Evolutionary conservation across 1,140 invertebrate species (phyloP).

Genomic region (Nylanderia fulva): DNA sequence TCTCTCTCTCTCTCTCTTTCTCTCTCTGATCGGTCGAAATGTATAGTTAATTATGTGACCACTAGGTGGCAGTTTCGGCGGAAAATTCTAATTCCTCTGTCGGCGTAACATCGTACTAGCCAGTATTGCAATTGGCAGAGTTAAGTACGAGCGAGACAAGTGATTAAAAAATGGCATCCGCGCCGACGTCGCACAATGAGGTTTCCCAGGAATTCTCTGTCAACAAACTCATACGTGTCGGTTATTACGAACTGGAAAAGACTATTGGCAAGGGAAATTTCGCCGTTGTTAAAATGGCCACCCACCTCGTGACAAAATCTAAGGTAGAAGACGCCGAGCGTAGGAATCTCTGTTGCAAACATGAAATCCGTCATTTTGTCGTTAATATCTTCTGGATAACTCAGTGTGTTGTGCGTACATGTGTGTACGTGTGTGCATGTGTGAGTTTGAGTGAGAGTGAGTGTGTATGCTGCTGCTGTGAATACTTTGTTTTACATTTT

Average conservation of each 20-base stretch:
- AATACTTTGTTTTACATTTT: constrained; percentile 33
- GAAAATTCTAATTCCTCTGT: constrained; percentile 58
- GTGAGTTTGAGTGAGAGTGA: no score
- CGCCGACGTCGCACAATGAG: constrained; percentile 85
- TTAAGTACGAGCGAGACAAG: constrained; percentile 80
- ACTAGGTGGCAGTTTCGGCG: constrained; percentile 33
- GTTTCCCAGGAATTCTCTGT: constrained; percentile 85
- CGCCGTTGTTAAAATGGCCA: constrained; percentile 98
- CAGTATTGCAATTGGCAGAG: constrained; percentile 81
- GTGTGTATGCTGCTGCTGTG: background rate
- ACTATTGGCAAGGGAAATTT: constrained; percentile 99
- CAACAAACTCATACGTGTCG: constrained; percentile 95
- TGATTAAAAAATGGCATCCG: constrained; percentile 86
- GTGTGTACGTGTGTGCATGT: no score
- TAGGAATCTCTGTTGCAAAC: constrained; percentile 59
- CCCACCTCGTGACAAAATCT: constrained; percentile 98
- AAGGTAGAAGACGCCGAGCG: constrained; percentile 90
- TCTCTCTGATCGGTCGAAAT: no score
- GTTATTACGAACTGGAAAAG: constrained; percentile 98
- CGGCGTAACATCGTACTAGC: constrained; percentile 69
- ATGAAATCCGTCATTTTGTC: constrained; percentile 76
- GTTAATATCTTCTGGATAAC: constrained; percentile 67
- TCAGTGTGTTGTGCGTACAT: background rate
- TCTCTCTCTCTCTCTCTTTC: no score
- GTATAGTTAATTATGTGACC: background rate